These are phyloP conservation scores for Eretmochelys imbricata DNA, from an alignment of 2,113 vertebrate species.

Conservation along the genomic window DNA sequence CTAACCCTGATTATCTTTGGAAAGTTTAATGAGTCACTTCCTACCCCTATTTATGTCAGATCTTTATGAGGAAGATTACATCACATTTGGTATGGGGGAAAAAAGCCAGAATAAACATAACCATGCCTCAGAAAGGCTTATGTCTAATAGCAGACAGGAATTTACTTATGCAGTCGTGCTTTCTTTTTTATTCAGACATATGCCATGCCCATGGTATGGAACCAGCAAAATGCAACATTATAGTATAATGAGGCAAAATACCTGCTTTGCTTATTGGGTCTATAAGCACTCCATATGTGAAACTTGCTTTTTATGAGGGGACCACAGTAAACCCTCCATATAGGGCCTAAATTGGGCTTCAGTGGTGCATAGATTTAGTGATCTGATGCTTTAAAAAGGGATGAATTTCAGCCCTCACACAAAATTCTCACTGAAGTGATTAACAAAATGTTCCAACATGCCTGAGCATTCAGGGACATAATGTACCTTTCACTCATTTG, in stretches of 20 bases:
- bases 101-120: conserved; percentile 35
- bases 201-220: neutral
- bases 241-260: neutral
- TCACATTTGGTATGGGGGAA: conserved; percentile 26
- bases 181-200: neutral
- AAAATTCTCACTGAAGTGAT: neutral
- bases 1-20: conserved; percentile 21
- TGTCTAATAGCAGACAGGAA: neutral
- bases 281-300: neutral
- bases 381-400: neutral
- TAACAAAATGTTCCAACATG: neutral
- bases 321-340: neutral
- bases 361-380: neutral
- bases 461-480: neutral
- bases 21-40: conserved; percentile 35
- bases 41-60: conserved; percentile 30
- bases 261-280: neutral
- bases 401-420: neutral
- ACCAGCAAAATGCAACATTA: neutral
- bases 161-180: neutral
- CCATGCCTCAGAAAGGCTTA: neutral
- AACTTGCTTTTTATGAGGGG: neutral
- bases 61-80: conserved; percentile 51
- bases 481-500: neutral
- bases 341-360: neutral